These are phyloP conservation scores for Zele albiditarsus DNA, from an alignment of 2,888 invertebrate genomes.

Conservation along the genomic window DNA sequence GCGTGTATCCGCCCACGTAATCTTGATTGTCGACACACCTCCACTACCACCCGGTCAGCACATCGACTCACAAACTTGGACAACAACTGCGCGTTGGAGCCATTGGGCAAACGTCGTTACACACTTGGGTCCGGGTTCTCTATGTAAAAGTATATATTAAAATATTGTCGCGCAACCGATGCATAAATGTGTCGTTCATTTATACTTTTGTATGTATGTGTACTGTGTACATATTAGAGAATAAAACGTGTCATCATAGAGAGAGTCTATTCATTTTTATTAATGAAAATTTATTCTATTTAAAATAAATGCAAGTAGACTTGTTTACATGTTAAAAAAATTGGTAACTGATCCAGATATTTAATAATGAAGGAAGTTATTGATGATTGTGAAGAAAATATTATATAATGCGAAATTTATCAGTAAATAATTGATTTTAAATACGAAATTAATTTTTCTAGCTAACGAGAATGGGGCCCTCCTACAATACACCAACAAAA, in stretches of 20 bases:
- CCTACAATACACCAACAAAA: too few relatives aligned
- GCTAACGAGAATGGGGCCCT: too few relatives aligned
- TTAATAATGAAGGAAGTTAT: too few relatives aligned
- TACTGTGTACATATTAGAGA: neutral
- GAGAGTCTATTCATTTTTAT: too few relatives aligned
- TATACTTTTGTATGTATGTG: neutral
- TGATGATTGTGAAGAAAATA: too few relatives aligned
- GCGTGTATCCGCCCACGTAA: slow-evolving; percentile 70
- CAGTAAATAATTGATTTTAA: too few relatives aligned
- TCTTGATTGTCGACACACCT: slow-evolving; percentile 70
- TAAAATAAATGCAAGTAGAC: too few relatives aligned
- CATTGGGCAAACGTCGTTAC: slow-evolving; percentile 23
- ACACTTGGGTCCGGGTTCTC: slow-evolving; percentile 23
- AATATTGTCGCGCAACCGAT: neutral
- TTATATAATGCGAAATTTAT: too few relatives aligned
- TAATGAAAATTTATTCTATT: too few relatives aligned
- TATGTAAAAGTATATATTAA: neutral
- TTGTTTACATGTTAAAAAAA: too few relatives aligned
- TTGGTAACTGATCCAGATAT: too few relatives aligned
- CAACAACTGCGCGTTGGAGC: slow-evolving; percentile 14
- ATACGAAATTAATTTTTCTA: too few relatives aligned
- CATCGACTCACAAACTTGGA: slow-evolving; percentile 46
- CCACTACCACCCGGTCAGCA: slow-evolving; percentile 54
- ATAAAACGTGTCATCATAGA: neutral
- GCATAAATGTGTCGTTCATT: neutral